A percentile compares a stretch with the other conserved stretches of the same genome.
These are phyloP conservation scores for Lucifuga dentata DNA, from an alignment of 2,113 vertebrate genomes.

Conservation along the genomic window DNA sequence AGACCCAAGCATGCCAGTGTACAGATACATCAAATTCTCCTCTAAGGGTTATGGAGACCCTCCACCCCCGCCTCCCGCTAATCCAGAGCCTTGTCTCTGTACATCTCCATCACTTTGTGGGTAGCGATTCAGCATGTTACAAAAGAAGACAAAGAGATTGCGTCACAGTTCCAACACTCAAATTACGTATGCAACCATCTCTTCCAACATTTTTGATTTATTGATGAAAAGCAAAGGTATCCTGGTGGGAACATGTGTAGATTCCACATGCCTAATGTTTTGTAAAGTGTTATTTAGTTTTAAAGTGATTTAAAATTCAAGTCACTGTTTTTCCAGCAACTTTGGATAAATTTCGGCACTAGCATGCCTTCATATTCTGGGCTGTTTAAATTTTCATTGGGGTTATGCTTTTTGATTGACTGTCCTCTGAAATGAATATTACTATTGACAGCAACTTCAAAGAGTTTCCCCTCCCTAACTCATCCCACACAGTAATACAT, in stretches of 20 bases:
- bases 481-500: slow-evolving; percentile 38
- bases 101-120: slow-evolving; percentile 50
- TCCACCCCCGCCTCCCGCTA: slow-evolving; percentile 2
- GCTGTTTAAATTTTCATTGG: slow-evolving; percentile 30
- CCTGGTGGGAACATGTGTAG: slow-evolving; percentile 49
- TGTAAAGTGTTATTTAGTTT: slow-evolving; percentile 17
- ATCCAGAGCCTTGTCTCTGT: slow-evolving; percentile 30
- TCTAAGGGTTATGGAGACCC: slow-evolving; percentile 34
- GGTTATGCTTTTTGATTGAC: slow-evolving; percentile 36
- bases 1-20: slow-evolving; percentile 22
- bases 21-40: slow-evolving; percentile 33
- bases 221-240: slow-evolving; percentile 68
- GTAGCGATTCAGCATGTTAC: slow-evolving; percentile 58
- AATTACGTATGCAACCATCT: slow-evolving; percentile 67
- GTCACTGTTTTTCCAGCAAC: too few relatives aligned
- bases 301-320: slow-evolving; percentile 5
- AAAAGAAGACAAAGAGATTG: slow-evolving; percentile 75
- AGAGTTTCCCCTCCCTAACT: slow-evolving; percentile 19
- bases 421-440: slow-evolving; percentile 58
- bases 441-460: slow-evolving; percentile 49
- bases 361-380: not conserved
- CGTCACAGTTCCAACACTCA: slow-evolving; percentile 67
- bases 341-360: slow-evolving; percentile 1
- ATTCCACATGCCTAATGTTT: slow-evolving; percentile 23
- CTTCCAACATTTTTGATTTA: slow-evolving; percentile 64